Percentiles rank a stretch among this genome's conserved stretches.
These are phyloP conservation scores for Amphimedon queenslandica DNA, from an alignment of 37 sponge, comb jelly and placozoan species.

Conservation along the genomic window DNA sequence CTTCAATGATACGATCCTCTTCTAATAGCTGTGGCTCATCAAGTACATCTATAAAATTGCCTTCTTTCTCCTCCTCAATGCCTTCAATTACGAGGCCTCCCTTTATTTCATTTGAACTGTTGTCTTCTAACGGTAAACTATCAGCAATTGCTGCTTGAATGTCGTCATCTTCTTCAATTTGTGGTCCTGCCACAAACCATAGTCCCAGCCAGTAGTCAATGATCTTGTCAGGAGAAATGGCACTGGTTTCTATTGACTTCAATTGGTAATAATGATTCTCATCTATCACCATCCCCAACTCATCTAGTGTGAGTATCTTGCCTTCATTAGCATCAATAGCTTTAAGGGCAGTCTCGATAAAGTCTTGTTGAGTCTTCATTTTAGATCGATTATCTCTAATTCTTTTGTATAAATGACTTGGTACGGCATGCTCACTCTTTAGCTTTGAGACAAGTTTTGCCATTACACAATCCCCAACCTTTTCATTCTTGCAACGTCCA, in stretches of 20 bases:
- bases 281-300: not conserved
- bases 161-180: slow-evolving; percentile 1
- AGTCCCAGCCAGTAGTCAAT: slow-evolving; percentile 60
- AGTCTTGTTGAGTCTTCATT: slow-evolving; percentile 23
- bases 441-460: slow-evolving; percentile 7
- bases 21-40: slow-evolving; percentile 52
- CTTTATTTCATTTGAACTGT: not conserved
- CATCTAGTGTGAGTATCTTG: slow-evolving; percentile 8
- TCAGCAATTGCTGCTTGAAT: slow-evolving; percentile 3
- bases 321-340: slow-evolving; percentile 6
- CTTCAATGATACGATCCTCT: slow-evolving; percentile 64
- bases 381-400: not conserved
- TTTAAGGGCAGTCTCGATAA: not conserved
- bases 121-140: not conserved
- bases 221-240: slow-evolving; percentile 11
- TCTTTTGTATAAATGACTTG: not conserved
- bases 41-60: slow-evolving; percentile 38
- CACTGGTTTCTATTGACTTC: not conserved
- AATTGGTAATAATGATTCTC: not conserved
- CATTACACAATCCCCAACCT: slow-evolving; percentile 40
- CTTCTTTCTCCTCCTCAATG: slow-evolving; percentile 1
- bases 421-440: not conserved
- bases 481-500: slow-evolving; percentile 77
- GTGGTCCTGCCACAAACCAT: slow-evolving; percentile 26
- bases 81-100: not conserved